Evolutionary conservation across 1,140 invertebrate genomes (phyloP).

Genomic region (Magallana angulata): DNA sequence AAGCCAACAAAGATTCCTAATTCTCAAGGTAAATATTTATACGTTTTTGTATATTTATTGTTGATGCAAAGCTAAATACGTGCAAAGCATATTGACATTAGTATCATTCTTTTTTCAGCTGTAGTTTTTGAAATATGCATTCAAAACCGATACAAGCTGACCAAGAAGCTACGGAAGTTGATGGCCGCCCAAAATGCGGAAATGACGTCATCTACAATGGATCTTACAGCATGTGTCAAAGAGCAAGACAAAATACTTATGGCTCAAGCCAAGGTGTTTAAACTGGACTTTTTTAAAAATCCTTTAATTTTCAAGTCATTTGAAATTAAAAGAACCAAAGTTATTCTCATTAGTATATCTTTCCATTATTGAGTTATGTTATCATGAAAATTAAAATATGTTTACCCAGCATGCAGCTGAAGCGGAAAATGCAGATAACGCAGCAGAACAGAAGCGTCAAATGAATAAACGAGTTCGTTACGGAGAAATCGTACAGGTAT

Average conservation of each 20-base stretch:
- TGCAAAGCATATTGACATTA: neutral
- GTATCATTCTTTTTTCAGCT: slow-evolving; percentile 61
- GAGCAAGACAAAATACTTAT: slow-evolving; percentile 63
- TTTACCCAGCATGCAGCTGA: slow-evolving; percentile 74
- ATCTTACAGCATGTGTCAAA: slow-evolving; percentile 40
- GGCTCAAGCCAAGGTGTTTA: slow-evolving; percentile 61
- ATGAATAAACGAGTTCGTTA: slow-evolving; percentile 78
- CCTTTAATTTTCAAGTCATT: neutral
- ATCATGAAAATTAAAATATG: neutral
- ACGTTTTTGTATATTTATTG: too few relatives aligned
- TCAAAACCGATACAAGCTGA: slow-evolving; percentile 78
- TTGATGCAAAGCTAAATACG: neutral
- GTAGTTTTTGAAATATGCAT: slow-evolving; percentile 77
- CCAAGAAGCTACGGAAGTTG: slow-evolving; percentile 76
- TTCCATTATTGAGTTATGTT: neutral
- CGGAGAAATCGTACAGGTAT: slow-evolving; percentile 78
- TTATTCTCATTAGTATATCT: neutral
- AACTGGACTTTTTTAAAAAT: neutral
- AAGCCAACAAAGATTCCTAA: slow-evolving; percentile 75
- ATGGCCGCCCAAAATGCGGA: slow-evolving; percentile 48
- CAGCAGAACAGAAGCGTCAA: slow-evolving; percentile 77
- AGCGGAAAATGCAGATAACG: slow-evolving; percentile 78
- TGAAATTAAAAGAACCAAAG: too few relatives aligned
- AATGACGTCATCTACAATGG: slow-evolving; percentile 51
- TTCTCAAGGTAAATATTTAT: slow-evolving; percentile 71